Evolutionary conservation across 1,140 invertebrate species (phyloP).

Genomic region (Zaprionus africanus): DNA sequence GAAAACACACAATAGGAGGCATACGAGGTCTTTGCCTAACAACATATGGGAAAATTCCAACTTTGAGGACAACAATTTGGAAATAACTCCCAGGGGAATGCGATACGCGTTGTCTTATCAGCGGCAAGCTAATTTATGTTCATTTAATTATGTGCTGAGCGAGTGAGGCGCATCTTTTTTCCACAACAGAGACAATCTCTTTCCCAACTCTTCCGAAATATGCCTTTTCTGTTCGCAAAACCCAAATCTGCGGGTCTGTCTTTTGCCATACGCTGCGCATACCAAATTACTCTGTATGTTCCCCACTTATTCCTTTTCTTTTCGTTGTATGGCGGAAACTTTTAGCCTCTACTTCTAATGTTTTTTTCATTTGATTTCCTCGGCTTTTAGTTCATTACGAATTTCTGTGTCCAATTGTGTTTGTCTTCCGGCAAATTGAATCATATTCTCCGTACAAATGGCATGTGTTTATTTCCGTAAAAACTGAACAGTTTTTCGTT

Average conservation of each 20-base stretch:
- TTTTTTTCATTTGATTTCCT: conserved; percentile 46
- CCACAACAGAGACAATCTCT: background rate
- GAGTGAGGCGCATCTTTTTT: conserved; percentile 13
- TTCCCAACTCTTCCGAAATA: background rate
- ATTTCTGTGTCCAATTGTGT: conserved; percentile 28
- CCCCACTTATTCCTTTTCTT: background rate
- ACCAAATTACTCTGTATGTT: conserved; percentile 14
- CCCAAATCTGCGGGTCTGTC: conserved; percentile 9
- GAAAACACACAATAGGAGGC: background rate
- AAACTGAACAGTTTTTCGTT: conserved; percentile 15
- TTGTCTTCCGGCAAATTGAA: conserved; percentile 50
- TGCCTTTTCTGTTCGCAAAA: background rate
- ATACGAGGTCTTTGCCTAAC: background rate
- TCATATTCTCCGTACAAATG: conserved; percentile 30
- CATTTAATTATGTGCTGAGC: conserved; percentile 47
- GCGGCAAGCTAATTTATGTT: conserved; percentile 48
- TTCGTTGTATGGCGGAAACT: conserved; percentile 32
- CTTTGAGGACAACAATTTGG: conserved; percentile 5
- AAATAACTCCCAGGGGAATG: conserved; percentile 17
- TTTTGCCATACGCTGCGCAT: conserved; percentile 4
- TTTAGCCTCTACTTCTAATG: conserved; percentile 55
- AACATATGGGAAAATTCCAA: conserved; percentile 19
- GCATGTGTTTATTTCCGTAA: conserved; percentile 3
- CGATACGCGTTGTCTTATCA: conserved; percentile 12
- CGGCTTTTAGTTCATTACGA: conserved; percentile 61